Evolutionary conservation across 2,113 vertebrate genomes (phyloP), one percentile per base, ranked within the genome.

Genomic region (Malurus cyaneus): DNA sequence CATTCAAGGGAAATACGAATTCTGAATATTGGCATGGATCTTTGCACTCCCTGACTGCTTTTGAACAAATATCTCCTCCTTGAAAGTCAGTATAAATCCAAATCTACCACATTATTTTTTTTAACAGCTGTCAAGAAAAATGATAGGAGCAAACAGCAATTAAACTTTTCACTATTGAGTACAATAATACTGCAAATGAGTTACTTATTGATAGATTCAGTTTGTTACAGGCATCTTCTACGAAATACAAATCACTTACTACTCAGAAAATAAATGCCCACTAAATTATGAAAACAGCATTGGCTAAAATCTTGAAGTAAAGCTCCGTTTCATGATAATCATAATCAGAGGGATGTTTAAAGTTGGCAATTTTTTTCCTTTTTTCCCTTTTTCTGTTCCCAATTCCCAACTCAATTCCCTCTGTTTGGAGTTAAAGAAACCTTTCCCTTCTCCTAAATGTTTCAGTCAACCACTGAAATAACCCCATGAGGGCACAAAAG

Each of bases 1-100:
- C 97, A 97, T 97, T 97, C 96, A 96, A 95, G 97, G 95, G 97
- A 98, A 98, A 98, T 98, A 98, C 92, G 94, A 98, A 98, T 97
- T 98, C 98, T 97, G 98, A 98, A 98, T 98, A 98, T 98, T 98
- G 96, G 97, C 97, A 97, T 96, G 95, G 93, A 97, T 98, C 97
- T 97, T 96, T 96, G 95, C 84, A 95, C 96, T 97, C 97, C 74
- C 94, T 20, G 77, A 96, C 94, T 95, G 96, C 95, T 94, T 96
- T 97, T 94, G 96, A 97, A 97, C 96, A 98, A 97, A 96, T 97
- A 97, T 74, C 88, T 93, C 89, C 95, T 96, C 95, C 96, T 96
- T 97, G 92, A 96, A 97, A 97, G 95, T 97, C 88, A 61, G 91
- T 88, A 95, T 94, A 97, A 96, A 96, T 91, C 88, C 88, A 94